phyloP scores from a whole-genome alignment of 2,113 vertebrate genomes.

The Leucoraja erinaceus region DNA sequence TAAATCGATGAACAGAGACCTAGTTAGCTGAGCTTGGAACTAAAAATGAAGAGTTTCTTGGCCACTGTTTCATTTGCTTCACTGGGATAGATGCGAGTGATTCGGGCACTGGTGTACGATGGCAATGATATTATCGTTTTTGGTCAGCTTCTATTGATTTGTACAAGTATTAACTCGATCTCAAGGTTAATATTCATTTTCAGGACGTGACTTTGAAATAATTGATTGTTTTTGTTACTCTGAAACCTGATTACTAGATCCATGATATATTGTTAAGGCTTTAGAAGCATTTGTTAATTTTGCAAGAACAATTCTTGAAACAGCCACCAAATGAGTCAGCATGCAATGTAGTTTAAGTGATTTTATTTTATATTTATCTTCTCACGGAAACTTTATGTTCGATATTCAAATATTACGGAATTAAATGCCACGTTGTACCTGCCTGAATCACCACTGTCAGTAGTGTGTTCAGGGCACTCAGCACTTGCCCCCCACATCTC shows the following conservation, averaged over 20 bases:
- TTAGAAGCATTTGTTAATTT: neutral
- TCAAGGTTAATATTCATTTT: slow-evolving; percentile 24
- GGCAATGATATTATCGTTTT: slow-evolving; percentile 42
- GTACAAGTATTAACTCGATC: slow-evolving; percentile 35
- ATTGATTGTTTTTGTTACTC: neutral
- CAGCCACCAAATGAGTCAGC: neutral
- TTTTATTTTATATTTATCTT: neutral
- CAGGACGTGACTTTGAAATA: neutral
- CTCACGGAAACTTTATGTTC: neutral
- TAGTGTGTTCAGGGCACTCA: too few species aligned
- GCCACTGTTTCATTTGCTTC: neutral
- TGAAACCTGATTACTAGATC: neutral
- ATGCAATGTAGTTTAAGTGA: neutral
- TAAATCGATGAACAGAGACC: too few species aligned
- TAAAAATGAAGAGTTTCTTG: neutral
- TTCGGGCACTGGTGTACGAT: slow-evolving; percentile 37
- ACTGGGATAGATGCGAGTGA: neutral
- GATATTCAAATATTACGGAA: neutral
- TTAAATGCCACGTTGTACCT: too few species aligned
- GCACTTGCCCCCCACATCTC: too few species aligned
- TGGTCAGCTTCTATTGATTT: slow-evolving; percentile 45
- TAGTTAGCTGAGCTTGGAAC: neutral
- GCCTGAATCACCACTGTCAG: too few species aligned
- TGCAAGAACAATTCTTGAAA: neutral
- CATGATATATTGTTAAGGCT: neutral